These are phyloP conservation scores for Balaeniceps rex DNA, from an alignment of 2,113 vertebrate species.

Conservation along the genomic window DNA sequence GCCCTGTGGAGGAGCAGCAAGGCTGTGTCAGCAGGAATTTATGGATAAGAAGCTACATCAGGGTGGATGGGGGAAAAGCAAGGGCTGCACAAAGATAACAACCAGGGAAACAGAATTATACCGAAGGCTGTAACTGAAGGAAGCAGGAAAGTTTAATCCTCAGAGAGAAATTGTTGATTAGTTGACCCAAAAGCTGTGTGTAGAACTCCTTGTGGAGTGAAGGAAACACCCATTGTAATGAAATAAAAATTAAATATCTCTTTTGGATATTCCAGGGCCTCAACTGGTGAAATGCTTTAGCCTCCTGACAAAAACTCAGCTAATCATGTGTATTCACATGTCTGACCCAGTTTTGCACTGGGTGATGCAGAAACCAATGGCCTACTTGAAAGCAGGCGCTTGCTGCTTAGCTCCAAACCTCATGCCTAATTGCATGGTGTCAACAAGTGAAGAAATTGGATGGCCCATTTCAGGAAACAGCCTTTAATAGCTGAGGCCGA, in stretches of 20 bases:
- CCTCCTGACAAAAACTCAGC: background rate
- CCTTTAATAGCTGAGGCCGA: background rate
- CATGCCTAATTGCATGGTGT: background rate
- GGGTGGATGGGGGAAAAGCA: background rate
- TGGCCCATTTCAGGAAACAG: background rate
- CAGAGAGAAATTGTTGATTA: background rate
- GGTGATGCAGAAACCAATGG: background rate
- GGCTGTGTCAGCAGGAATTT: background rate
- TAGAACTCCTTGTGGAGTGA: background rate
- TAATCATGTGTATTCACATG: background rate
- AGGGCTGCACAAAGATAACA: background rate
- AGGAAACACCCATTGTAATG: background rate
- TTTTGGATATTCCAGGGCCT: background rate
- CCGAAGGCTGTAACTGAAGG: background rate
- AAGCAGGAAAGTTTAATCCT: background rate
- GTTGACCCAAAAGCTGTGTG: background rate
- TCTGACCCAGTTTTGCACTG: background rate
- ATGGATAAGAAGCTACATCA: background rate
- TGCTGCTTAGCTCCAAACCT: background rate
- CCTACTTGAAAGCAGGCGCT: background rate
- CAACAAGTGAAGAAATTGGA: background rate
- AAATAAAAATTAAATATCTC: background rate
- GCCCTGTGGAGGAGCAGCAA: background rate
- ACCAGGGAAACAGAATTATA: background rate
- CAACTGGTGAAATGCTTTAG: background rate